Conservation (phyloP, 2,888 invertebrate species). For the Tortricodes alternella region DNA sequence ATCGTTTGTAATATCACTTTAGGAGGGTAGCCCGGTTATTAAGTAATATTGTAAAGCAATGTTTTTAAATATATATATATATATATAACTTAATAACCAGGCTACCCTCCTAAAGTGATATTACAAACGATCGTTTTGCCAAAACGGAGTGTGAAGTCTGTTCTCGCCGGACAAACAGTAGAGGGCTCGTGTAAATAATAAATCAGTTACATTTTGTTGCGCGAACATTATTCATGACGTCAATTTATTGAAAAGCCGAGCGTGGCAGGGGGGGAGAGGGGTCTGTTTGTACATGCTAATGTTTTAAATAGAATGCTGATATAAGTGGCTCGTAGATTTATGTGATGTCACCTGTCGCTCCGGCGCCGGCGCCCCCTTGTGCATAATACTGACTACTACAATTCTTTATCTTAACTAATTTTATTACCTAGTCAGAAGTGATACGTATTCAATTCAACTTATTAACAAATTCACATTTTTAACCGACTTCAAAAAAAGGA, state of each 20-base stretch:
- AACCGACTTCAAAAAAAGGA: too few relatives aligned
- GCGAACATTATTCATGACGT: slow-evolving; percentile 18
- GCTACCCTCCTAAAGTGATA: background rate
- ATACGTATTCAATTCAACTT: too few relatives aligned
- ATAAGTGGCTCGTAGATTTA: background rate
- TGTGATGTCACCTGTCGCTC: background rate
- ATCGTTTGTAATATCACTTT: too few relatives aligned
- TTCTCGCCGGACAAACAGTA: background rate
- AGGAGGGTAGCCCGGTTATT: too few relatives aligned
- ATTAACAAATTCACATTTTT: too few relatives aligned
- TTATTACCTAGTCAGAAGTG: too few relatives aligned
- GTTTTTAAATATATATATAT: too few relatives aligned
- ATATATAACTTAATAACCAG: too few relatives aligned
- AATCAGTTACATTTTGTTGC: slow-evolving; percentile 16
- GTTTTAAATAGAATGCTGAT: background rate
- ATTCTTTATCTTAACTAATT: too few relatives aligned
- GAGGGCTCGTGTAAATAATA: slow-evolving; percentile 15
- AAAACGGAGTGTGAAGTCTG: background rate
- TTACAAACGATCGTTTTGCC: background rate
- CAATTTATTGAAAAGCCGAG: slow-evolving; percentile 16
- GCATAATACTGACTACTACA: too few relatives aligned
- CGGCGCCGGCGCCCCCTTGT: background rate
- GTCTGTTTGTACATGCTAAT: slow-evolving; percentile 11
- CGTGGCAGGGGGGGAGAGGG: background rate
- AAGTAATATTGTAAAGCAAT: too few relatives aligned